phyloP scores from a whole-genome alignment of 2,888 invertebrate genomes.

The Hirtodrosophila trivittata region DNA sequence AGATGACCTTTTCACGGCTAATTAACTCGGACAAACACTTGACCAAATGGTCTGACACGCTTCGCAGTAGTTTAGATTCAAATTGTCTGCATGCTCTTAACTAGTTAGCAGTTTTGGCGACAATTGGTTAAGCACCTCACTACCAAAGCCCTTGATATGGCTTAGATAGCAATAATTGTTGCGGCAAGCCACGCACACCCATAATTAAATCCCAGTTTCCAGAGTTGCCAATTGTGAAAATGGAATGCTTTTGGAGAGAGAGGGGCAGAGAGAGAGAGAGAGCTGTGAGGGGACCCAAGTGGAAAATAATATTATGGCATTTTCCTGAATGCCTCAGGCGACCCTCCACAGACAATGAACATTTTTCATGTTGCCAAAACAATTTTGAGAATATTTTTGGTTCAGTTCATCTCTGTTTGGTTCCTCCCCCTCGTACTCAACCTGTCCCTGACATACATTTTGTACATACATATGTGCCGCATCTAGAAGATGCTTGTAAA shows the following conservation, averaged over 20 bases:
- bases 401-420: slow-evolving; percentile 15
- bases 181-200: slow-evolving; percentile 46
- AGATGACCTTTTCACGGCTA: slow-evolving; percentile 53
- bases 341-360: slow-evolving; percentile 43
- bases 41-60: slow-evolving; percentile 41
- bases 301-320: slow-evolving; percentile 57
- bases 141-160: slow-evolving; percentile 9
- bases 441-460: slow-evolving; percentile 1
- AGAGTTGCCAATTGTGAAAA: slow-evolving; percentile 19
- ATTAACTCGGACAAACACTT: slow-evolving; percentile 51
- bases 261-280: too few species aligned
- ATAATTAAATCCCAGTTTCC: slow-evolving; percentile 29
- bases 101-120: slow-evolving; percentile 39
- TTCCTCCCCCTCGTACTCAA: not conserved
- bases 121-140: slow-evolving; percentile 4
- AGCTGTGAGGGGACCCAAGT: not conserved
- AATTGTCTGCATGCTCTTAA: slow-evolving; percentile 48
- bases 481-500: slow-evolving; percentile 34
- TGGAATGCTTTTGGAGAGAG: too few species aligned
- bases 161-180: slow-evolving; percentile 63
- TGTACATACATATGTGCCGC: slow-evolving; percentile 13
- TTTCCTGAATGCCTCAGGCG: slow-evolving; percentile 48
- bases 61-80: slow-evolving; percentile 42
- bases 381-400: slow-evolving; percentile 50
- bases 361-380: slow-evolving; percentile 53